Evolutionary conservation across 2,113 vertebrate genomes (phyloP).

Genomic region (Mus spicilegus): DNA sequence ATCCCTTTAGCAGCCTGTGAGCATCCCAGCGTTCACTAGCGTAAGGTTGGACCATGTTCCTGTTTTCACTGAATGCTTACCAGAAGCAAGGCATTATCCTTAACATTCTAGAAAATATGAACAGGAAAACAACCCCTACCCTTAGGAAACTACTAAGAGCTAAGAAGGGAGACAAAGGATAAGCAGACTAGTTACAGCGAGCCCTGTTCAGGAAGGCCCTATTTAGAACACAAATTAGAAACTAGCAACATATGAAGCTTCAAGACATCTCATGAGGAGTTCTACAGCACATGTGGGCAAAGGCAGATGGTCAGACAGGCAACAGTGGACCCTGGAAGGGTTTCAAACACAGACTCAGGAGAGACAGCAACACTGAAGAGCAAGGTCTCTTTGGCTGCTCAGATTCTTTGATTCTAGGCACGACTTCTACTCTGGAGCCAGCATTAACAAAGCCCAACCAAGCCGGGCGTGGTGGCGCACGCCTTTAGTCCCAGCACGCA

Average conservation of each 20-base stretch:
- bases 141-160: background rate
- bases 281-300: background rate
- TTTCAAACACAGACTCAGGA: background rate
- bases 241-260: background rate
- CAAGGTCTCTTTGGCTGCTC: background rate
- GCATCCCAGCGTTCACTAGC: background rate
- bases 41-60: background rate
- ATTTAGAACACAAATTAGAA: background rate
- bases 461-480: too few relatives aligned
- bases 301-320: background rate
- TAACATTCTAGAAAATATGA: constrained; percentile 33
- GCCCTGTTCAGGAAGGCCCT: background rate
- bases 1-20: background rate
- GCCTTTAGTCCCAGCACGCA: too few relatives aligned
- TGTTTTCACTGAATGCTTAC: background rate
- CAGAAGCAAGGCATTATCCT: background rate
- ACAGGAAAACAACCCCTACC: constrained; percentile 25
- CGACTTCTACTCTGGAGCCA: background rate
- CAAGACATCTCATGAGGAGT: background rate
- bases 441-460: background rate
- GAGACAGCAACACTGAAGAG: background rate
- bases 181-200: background rate
- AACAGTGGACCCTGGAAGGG: background rate
- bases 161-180: constrained; percentile 14
- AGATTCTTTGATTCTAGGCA: constrained; percentile 19